Conservation (phyloP, 2,888 invertebrate genomes). For the Archips xylosteana region DNA sequence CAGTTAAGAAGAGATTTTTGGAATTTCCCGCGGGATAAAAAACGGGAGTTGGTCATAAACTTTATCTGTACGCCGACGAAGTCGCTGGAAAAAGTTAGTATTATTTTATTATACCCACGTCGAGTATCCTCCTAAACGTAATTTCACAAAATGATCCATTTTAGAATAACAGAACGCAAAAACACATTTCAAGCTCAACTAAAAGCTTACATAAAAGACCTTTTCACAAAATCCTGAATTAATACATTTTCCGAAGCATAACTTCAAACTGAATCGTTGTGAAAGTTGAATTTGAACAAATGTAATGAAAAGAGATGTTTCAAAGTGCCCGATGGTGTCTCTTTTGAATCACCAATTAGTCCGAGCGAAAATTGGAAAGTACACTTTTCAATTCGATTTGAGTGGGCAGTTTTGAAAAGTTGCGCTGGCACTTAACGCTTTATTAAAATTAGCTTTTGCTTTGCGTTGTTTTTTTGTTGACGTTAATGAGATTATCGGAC, state of each 20-base stretch:
- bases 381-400: conserved; percentile 56
- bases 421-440: conserved; percentile 51
- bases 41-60: too few species aligned
- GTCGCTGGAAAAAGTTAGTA: too few species aligned
- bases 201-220: conserved; percentile 28
- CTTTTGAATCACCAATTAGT: conserved; percentile 55
- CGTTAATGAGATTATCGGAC: conserved; percentile 55
- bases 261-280: conserved; percentile 43
- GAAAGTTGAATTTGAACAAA: conserved; percentile 41
- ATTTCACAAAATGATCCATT: conserved; percentile 1
- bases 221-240: conserved; percentile 48
- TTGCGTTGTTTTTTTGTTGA: conserved; percentile 43
- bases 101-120: neutral
- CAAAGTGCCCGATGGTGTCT: conserved; percentile 44
- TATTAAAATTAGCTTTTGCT: conserved; percentile 63
- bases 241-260: conserved; percentile 41
- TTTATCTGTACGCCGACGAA: too few species aligned
- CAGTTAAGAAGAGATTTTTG: too few species aligned
- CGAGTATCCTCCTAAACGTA: neutral
- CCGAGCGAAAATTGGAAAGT: conserved; percentile 58
- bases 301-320: conserved; percentile 44
- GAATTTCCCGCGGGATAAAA: too few species aligned
- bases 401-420: conserved; percentile 52
- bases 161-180: conserved; percentile 10
- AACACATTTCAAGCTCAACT: conserved; percentile 15